Conservation (phyloP, 2,888 invertebrate species). For the Macrosiphum euphorbiae region DNA sequence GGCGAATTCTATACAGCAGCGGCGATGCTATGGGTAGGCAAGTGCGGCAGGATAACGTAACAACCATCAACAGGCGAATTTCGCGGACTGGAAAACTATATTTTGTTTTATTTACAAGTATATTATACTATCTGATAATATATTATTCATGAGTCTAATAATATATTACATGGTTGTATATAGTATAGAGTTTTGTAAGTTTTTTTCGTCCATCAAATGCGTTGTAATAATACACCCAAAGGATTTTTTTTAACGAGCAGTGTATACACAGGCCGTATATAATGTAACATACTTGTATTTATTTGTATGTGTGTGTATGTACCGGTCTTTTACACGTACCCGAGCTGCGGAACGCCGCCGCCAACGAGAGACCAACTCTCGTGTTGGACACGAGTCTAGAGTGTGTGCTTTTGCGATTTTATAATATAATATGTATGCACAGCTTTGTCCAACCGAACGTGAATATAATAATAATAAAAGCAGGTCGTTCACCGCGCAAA, state of each 20-base stretch:
- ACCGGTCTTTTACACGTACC: not conserved
- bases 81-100: not conserved
- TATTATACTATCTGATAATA: not conserved
- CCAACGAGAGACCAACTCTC: not conserved
- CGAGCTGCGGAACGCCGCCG: slow-evolving; percentile 17
- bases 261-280: not conserved
- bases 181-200: not conserved
- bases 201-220: not conserved
- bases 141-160: not conserved
- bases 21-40: not conserved
- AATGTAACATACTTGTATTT: not conserved
- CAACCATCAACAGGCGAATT: not conserved
- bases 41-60: not conserved
- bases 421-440: not conserved
- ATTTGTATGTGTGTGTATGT: not conserved
- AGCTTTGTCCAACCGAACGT: not conserved
- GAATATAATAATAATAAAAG: not conserved
- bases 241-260: not conserved
- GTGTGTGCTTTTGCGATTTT: not conserved
- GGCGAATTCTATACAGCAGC: not conserved
- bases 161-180: not conserved
- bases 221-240: not conserved
- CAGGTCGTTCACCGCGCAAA: slow-evolving; percentile 17
- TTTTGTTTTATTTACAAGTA: not conserved
- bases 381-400: not conserved